Conservation (phyloP, 1,140 invertebrate genomes). For the Pseudachorutes palmiensis region DNA sequence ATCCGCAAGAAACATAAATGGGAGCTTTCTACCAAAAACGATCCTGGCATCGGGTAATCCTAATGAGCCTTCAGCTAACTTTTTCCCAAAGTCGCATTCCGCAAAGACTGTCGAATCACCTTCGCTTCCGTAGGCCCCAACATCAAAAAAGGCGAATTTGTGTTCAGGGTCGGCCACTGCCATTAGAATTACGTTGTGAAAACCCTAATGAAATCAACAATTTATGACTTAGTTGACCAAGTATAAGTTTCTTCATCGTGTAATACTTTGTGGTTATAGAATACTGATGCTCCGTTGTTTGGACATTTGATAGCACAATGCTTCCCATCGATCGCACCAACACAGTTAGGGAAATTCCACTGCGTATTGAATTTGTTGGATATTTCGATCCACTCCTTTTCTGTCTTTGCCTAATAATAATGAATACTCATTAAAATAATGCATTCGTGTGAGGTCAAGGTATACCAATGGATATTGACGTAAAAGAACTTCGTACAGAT, state of each 20-base stretch:
- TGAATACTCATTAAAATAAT: constrained; percentile 22
- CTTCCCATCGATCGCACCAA: constrained; percentile 42
- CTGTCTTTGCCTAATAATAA: not conserved
- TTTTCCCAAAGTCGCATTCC: constrained; percentile 25
- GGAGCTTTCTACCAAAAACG: constrained; percentile 21
- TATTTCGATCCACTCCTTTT: constrained; percentile 38
- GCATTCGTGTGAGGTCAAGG: not conserved
- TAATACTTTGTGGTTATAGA: constrained; percentile 45
- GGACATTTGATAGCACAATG: constrained; percentile 39
- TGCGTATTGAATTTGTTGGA: constrained; percentile 38
- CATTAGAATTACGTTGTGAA: constrained; percentile 36
- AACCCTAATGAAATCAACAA: constrained; percentile 28
- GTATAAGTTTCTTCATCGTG: constrained; percentile 29
- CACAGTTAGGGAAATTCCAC: constrained; percentile 41
- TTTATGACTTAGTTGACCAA: not conserved
- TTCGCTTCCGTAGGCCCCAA: constrained; percentile 37
- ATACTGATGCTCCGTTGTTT: constrained; percentile 40
- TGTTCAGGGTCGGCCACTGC: constrained; percentile 32
- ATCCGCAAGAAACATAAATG: constrained; percentile 41
- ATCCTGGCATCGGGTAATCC: constrained; percentile 24
- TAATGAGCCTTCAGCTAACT: constrained; percentile 18
- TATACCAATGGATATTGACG: constrained; percentile 28
- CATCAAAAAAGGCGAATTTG: constrained; percentile 35
- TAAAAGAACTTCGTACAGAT: not conserved
- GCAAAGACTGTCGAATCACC: constrained; percentile 34